These are phyloP conservation scores for Barnardius zonarius DNA, from an alignment of 2,113 vertebrate genomes.

Conservation along the genomic window DNA sequence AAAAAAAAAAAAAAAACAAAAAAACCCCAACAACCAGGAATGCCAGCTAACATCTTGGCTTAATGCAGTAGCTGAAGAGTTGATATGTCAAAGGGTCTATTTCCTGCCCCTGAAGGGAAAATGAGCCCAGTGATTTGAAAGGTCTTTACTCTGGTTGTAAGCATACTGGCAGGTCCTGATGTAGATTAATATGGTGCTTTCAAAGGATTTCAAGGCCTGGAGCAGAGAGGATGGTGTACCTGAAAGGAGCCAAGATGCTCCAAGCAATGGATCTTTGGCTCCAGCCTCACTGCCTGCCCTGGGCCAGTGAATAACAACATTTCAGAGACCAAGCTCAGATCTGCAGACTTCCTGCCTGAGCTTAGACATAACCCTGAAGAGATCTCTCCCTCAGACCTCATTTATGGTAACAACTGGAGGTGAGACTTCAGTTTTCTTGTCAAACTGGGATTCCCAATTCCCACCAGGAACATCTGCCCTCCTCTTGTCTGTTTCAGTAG, in stretches of 20 bases:
- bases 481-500: not conserved
- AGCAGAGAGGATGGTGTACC: not conserved
- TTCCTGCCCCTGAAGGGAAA: not conserved
- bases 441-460: not conserved
- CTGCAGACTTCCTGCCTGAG: not conserved
- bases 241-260: not conserved
- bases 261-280: not conserved
- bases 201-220: not conserved
- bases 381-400: not conserved
- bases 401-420: not conserved
- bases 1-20: not conserved
- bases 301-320: not conserved
- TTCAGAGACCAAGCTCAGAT: fast-evolving
- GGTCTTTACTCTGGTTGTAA: not conserved
- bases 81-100: not conserved
- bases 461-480: not conserved
- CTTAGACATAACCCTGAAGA: not conserved
- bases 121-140: not conserved
- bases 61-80: not conserved
- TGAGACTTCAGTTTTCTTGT: not conserved
- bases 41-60: not conserved
- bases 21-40: not conserved
- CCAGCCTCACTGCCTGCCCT: fast-evolving
- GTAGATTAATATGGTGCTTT: not conserved
- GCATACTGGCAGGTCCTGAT: not conserved